Evolutionary conservation across 2,113 vertebrate species (phyloP).

Genomic region (Melanerpes aurifrons): DNA sequence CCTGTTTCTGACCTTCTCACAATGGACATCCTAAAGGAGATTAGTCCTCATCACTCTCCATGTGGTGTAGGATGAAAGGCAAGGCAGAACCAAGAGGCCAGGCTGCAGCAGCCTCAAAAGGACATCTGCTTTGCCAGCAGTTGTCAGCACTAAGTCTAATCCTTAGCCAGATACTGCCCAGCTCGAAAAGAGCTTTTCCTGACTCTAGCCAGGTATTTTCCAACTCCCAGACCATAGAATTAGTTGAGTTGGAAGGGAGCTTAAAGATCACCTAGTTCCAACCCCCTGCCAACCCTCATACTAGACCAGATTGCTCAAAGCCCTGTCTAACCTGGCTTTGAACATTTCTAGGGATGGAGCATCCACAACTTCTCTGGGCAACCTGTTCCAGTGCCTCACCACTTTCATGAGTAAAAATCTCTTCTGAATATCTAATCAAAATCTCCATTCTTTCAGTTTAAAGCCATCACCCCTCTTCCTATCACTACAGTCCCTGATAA

Average conservation of each 20-base stretch:
- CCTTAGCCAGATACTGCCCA: neutral
- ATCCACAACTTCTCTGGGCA: neutral
- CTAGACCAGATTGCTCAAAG: neutral
- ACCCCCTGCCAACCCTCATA: neutral
- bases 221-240: neutral
- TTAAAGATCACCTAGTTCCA: neutral
- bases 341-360: neutral
- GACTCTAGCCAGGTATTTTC: neutral
- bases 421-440: neutral
- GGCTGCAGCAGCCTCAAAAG: neutral
- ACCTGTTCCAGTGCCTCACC: neutral
- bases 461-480: neutral
- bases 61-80: accelerated
- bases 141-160: neutral
- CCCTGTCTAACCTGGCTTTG: neutral
- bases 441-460: neutral
- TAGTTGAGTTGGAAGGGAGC: neutral
- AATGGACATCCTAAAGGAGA: accelerated
- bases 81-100: neutral
- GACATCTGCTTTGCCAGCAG: neutral
- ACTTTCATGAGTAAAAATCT: neutral
- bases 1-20: neutral
- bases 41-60: neutral
- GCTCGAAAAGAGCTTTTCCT: neutral
- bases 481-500: neutral